These are phyloP conservation scores for Eristalis intricaria DNA, from an alignment of 2,888 invertebrate species.

Conservation along the genomic window DNA sequence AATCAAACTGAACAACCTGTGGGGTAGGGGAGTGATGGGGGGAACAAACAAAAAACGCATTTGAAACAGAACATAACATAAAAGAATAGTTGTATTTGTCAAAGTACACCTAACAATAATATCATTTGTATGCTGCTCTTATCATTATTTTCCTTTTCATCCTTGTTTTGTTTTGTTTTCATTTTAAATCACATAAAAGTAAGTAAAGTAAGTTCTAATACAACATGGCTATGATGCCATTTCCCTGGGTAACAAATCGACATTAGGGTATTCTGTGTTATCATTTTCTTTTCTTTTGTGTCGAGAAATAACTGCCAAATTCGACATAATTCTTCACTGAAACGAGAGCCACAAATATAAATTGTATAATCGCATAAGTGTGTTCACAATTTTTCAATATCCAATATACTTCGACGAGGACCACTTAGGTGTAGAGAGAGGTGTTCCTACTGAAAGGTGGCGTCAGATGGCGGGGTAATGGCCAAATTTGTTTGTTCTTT, in stretches of 20 bases:
- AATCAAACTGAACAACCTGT: not conserved
- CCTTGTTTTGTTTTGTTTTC: not conserved
- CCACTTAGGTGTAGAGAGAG: slow-evolving; percentile 46
- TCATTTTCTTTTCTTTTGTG: slow-evolving; percentile 17
- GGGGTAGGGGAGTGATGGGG: slow-evolving; percentile 13
- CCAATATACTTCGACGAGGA: slow-evolving; percentile 70
- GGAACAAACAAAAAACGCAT: slow-evolving; percentile 51
- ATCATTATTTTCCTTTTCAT: not conserved
- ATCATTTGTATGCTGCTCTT: slow-evolving; percentile 10
- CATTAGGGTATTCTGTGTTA: slow-evolving; percentile 16
- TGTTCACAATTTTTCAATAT: slow-evolving; percentile 15
- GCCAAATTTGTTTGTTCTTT: slow-evolving; percentile 31
- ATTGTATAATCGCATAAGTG: slow-evolving; percentile 23
- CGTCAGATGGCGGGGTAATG: slow-evolving; percentile 51
- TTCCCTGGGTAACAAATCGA: slow-evolving; percentile 62
- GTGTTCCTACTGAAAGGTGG: slow-evolving; percentile 48
- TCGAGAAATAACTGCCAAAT: slow-evolving; percentile 50
- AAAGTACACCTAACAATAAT: slow-evolving; percentile 43
- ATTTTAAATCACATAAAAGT: slow-evolving; percentile 34
- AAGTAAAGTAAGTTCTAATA: slow-evolving; percentile 31
- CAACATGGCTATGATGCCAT: slow-evolving; percentile 52
- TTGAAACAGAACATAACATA: slow-evolving; percentile 10
- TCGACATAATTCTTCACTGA: slow-evolving; percentile 54
- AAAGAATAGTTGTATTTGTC: slow-evolving; percentile 32
- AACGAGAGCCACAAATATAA: slow-evolving; percentile 51